Percentiles rank a stretch among this genome's conserved stretches.
These are phyloP conservation scores for Hedychridium roseum DNA, from an alignment of 2,888 invertebrate species.

Conservation along the genomic window DNA sequence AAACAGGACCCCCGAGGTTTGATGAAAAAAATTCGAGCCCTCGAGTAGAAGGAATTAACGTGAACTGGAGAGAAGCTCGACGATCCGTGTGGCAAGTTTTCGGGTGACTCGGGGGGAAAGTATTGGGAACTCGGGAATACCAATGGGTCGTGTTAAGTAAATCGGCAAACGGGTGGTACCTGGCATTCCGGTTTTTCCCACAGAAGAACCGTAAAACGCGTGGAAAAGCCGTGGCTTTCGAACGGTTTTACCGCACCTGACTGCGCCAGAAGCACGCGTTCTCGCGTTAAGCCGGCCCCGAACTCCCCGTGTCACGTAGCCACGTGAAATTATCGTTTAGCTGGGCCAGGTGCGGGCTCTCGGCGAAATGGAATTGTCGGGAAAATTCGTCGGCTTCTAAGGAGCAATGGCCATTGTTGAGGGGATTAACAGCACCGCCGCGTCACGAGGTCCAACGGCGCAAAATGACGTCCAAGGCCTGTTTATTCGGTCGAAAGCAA, in stretches of 20 bases:
- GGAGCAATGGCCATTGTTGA: slow-evolving; percentile 7
- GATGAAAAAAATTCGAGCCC: too few species aligned
- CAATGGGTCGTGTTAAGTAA: too few species aligned
- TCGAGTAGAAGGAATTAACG: too few species aligned
- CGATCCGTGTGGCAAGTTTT: too few species aligned
- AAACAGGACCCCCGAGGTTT: too few species aligned
- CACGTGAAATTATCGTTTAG: slow-evolving; percentile 15
- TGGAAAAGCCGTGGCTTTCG: background rate
- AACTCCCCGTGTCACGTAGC: slow-evolving; percentile 12
- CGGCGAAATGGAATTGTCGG: background rate
- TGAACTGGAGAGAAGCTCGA: too few species aligned
- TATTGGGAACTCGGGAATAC: too few species aligned
- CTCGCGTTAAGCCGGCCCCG: slow-evolving; percentile 2
- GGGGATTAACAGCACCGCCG: slow-evolving; percentile 5
- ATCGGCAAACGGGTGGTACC: slow-evolving; percentile 1
- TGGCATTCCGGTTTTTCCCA: slow-evolving; percentile 3
- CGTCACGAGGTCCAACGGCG: background rate
- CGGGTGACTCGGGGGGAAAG: too few species aligned
- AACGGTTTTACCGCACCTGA: background rate
- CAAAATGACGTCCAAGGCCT: slow-evolving; percentile 3
- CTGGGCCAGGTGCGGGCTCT: slow-evolving; percentile 12
- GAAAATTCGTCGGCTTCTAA: slow-evolving; percentile 1
- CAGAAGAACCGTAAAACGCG: background rate
- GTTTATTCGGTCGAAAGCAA: slow-evolving; percentile 6
- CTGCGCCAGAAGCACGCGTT: background rate